Evolutionary conservation across 1,140 invertebrate genomes (phyloP), one percentile per base, ranked within the genome.

Genomic region (Lordiphosa clarofinis): DNA sequence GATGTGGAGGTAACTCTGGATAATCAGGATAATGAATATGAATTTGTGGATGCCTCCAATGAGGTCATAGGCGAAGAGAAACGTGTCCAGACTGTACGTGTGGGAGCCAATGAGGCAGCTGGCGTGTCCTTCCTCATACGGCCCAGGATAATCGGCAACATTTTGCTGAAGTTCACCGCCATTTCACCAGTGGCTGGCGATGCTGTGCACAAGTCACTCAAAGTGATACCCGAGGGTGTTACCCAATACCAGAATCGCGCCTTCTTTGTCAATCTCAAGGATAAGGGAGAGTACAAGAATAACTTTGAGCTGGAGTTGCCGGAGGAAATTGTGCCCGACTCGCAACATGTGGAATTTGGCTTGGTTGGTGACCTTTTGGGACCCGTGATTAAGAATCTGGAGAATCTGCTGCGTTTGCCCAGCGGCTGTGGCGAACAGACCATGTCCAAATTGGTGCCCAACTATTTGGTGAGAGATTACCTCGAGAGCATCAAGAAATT

Each of bases 361-460:
- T 91, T 92, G 38, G 93, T 95, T 38, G 94, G 94, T 35, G 94
- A 96, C 89, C 91, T 96, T 38, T 86, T 96, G 19, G 95, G 94
- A 2, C 92, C 94, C 1, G 92, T 93, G 39, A 92, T 96, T 5
- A 92, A 92, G 33, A 94, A 96, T 87, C 87, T 96, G 21, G 93
- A 94, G 15, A 92, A 92, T 50, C 89, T 98, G 9, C 91, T 98
- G 5, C 91, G 91, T 75, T 92, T 97, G 91, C 96, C 97, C 4
- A 95, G 93, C 69, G 96, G 96, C 2, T 98, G 97, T 89, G 97
- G 96, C 13, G 97, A 98, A 91, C 97, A 98, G 88, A 98, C 98
- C 78, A 96, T 98, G 94, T 90, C 97, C 3, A 95, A 95, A 72
- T 93, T 98, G 75, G 95, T 98, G 12, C 96, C 97, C 4, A 96